A percentile compares a stretch with the other conserved stretches of the same genome.
These are phyloP conservation scores for Stigmatopora nigra DNA, from an alignment of 2,113 vertebrate genomes.

Conservation along the genomic window DNA sequence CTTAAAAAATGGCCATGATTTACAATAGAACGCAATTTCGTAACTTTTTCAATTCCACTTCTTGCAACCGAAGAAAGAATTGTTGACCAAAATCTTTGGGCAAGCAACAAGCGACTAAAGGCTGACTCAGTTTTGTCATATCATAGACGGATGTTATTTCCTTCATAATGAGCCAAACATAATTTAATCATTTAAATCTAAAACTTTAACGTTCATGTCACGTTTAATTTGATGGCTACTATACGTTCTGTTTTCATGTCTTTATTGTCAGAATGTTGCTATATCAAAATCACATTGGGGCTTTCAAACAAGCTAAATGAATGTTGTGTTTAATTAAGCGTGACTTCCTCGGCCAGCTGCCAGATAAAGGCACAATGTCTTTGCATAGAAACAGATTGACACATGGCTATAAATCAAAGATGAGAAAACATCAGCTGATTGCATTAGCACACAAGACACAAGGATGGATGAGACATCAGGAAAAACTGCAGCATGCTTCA, in stretches of 20 bases:
- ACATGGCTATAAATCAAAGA: background rate
- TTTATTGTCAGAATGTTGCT: background rate
- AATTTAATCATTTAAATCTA: no score
- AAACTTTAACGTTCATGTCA: background rate
- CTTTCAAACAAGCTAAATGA: background rate
- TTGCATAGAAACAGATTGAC: background rate
- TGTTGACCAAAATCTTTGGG: no score
- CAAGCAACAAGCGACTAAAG: background rate
- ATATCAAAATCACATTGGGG: background rate
- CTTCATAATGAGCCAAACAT: background rate
- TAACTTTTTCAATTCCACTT: no score
- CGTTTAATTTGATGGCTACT: background rate
- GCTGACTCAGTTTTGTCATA: background rate
- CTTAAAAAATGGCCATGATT: no score
- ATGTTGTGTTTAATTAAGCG: background rate
- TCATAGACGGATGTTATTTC: background rate
- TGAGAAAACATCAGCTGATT: constrained; percentile 29
- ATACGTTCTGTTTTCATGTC: background rate
- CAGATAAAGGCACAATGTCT: background rate
- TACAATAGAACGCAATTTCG: no score
- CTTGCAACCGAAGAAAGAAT: no score
- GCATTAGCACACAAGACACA: background rate
- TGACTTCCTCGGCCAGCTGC: background rate
- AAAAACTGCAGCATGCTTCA: background rate
- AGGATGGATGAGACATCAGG: background rate